Evolutionary conservation across 2,113 vertebrate species (phyloP).

Genomic region (Oxyruncus cristatus): DNA sequence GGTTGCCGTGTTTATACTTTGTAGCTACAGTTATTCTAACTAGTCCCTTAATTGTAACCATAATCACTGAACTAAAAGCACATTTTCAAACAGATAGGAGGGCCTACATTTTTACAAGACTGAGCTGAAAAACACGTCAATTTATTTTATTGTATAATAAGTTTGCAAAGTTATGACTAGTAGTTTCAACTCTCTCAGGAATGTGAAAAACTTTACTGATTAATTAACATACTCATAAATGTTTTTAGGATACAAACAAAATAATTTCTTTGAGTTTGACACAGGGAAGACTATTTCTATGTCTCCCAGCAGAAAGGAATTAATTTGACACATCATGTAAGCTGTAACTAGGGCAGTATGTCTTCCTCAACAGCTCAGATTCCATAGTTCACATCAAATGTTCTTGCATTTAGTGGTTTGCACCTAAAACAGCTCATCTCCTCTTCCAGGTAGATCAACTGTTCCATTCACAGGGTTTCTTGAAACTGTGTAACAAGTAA

Average conservation of each 20-base stretch:
- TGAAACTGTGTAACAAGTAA: background rate
- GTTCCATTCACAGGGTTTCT: background rate
- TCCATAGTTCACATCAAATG: background rate
- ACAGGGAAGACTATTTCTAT: background rate
- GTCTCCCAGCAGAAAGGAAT: background rate
- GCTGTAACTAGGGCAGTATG: background rate
- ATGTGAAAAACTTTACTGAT: background rate
- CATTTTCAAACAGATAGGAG: background rate
- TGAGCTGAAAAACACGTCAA: background rate
- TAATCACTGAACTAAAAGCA: conserved; percentile 16
- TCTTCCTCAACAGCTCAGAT: background rate
- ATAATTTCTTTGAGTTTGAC: background rate
- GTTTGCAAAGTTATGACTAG: background rate
- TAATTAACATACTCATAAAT: background rate
- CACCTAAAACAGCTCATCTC: background rate
- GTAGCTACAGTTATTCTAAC: background rate
- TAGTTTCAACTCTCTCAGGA: background rate
- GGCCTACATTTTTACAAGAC: background rate
- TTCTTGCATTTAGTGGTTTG: background rate
- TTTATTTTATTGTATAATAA: background rate
- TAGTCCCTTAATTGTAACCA: conserved; percentile 8
- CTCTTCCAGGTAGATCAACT: background rate
- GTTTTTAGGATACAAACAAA: background rate
- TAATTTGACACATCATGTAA: background rate
- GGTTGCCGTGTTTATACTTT: background rate